Evolutionary conservation across 2,113 vertebrate genomes (phyloP), one percentile per base, ranked within the genome.

Genomic region (Myotis yumanensis): DNA sequence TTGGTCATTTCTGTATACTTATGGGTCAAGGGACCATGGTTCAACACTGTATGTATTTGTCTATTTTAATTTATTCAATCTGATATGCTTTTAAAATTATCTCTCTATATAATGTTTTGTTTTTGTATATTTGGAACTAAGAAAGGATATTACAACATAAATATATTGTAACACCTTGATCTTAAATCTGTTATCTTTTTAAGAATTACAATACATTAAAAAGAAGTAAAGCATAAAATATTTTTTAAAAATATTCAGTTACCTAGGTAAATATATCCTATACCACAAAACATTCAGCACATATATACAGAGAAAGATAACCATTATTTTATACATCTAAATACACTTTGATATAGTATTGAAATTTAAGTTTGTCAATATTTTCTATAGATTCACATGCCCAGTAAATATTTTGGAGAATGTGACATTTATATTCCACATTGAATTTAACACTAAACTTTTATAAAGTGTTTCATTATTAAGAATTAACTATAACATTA

Each of bases 401-500:
- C 35, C 35, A 97, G 51, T 88, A 96, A 96, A 90, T 95, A 93
- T 96, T 97, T 97, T 89, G 64, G 37, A 76, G 76, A 91, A 89
- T 0, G 37, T 37, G 0, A 92, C 86, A 96, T 54, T 90, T 72
- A 14, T 88, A 95, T 89, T 96, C 73, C 89, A 62, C 46, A 88
- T 97, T 90, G 81, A 94, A 18, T 92, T 25, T 25, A 97, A 96
- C 43, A 40, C 20, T 52, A 59, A 97, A 98, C 37, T 97, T 98
- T 54, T 95, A 94, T 59, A 59, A 97, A 97, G 85, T 82, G 11
- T 95, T 87, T 97, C 97, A 96, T 97, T 98, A 96, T 96, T 97
- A 94, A 89, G 96, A 96, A 97, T 98, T 97, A 98, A 97, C 85
- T 96, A 90, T 86, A 97, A 95, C 90, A 96, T 97, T 98, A 93